A percentile compares a stretch with the other conserved stretches of the same genome.
Evolutionary conservation across 2,113 vertebrate species (phyloP).

Genomic region (Pterophyllum scalare): DNA sequence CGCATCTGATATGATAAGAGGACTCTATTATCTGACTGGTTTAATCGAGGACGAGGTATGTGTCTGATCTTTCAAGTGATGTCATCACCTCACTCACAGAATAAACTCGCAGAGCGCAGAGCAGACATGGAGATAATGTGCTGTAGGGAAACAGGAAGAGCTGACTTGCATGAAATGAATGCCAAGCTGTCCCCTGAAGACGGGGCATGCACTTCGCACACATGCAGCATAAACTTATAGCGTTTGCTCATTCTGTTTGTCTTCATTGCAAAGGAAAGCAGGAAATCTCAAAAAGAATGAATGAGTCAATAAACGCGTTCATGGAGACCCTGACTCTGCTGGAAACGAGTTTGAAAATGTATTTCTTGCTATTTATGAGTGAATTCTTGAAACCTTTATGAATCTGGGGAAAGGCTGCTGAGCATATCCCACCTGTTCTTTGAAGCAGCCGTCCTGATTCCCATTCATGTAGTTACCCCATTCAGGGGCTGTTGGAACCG

Average conservation of each 20-base stretch:
- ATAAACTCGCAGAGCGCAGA: constrained; percentile 8
- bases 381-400: constrained; percentile 13
- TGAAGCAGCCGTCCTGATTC: background rate
- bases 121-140: constrained; percentile 21
- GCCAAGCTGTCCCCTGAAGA: constrained; percentile 48
- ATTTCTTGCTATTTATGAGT: background rate
- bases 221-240: constrained; percentile 27
- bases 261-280: constrained; percentile 12
- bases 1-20: constrained; percentile 25
- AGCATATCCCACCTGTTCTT: background rate
- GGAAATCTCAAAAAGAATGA: constrained; percentile 22
- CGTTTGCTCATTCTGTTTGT: constrained; percentile 10
- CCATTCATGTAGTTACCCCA: background rate
- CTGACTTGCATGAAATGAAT: constrained; percentile 55
- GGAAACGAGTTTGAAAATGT: background rate
- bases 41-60: constrained; percentile 13
- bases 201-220: constrained; percentile 19
- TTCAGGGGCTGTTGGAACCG: background rate
- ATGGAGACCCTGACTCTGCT: constrained; percentile 11
- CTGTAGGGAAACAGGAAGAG: constrained; percentile 39
- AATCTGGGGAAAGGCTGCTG: constrained; percentile 10
- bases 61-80: constrained; percentile 40
- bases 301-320: constrained; percentile 23
- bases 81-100: constrained; percentile 37
- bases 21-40: constrained; percentile 19